Conservation (phyloP, 1,140 invertebrate genomes). For the Coelopa frigida region DNA sequence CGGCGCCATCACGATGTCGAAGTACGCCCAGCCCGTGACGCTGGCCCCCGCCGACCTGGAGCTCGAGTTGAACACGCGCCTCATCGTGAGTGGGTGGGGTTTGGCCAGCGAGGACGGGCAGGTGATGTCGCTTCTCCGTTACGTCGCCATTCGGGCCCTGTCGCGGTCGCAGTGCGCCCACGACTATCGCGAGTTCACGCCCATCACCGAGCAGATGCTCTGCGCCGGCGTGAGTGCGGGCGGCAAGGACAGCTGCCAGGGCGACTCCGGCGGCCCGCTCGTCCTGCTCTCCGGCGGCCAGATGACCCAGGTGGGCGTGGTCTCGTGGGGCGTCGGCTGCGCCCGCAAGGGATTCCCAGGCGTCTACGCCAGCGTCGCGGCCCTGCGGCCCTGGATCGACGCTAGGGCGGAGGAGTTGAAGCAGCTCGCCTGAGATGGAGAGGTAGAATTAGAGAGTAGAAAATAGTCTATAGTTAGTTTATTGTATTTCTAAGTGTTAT, state of each 20-base stretch:
- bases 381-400: conserved; percentile 35
- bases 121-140: conserved; percentile 23
- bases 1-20: conserved; percentile 24
- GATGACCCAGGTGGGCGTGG: conserved; percentile 36
- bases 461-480: too few relatives aligned
- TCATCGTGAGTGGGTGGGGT: conserved; percentile 37
- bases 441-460: background rate
- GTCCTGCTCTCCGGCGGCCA: conserved; percentile 17
- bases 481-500: too few relatives aligned
- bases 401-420: conserved; percentile 1
- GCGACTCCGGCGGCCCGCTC: conserved; percentile 36
- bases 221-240: conserved; percentile 24
- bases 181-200: conserved; percentile 27
- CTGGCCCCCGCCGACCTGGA: conserved; percentile 18
- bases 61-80: conserved; percentile 12
- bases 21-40: conserved; percentile 21
- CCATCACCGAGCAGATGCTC: conserved; percentile 32
- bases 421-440: background rate
- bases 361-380: conserved; percentile 40
- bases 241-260: conserved; percentile 34
- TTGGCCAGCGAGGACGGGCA: conserved; percentile 24
- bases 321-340: conserved; percentile 48
- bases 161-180: conserved; percentile 15
- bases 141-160: conserved; percentile 27
- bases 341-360: conserved; percentile 50